These are phyloP conservation scores for Trachemys scripta DNA, from an alignment of 2,113 vertebrate genomes.

Conservation along the genomic window DNA sequence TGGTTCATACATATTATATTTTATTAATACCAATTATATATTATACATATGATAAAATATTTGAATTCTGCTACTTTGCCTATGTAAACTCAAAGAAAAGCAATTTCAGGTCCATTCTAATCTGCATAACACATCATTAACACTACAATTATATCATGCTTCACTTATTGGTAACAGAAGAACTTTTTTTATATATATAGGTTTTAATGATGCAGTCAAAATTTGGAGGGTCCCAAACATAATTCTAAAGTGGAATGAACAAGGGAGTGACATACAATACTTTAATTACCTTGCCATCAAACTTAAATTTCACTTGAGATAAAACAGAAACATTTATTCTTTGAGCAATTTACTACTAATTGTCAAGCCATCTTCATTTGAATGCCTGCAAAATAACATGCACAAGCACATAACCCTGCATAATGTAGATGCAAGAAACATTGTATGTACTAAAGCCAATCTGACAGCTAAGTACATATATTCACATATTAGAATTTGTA, in stretches of 20 bases:
- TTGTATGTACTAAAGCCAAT: accelerated
- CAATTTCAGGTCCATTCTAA: not conserved
- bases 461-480: accelerated
- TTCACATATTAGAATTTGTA: not conserved
- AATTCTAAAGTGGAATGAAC: accelerated
- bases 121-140: not conserved
- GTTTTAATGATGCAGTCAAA: not conserved
- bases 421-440: not conserved
- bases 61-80: not conserved
- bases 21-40: not conserved
- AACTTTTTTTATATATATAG: not conserved
- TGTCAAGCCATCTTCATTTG: not conserved
- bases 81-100: not conserved
- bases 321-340: not conserved
- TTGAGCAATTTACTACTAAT: not conserved
- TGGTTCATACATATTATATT: too few relatives aligned
- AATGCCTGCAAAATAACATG: not conserved
- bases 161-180: not conserved
- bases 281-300: accelerated
- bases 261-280: not conserved
- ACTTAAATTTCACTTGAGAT: not conserved
- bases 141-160: not conserved
- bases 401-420: accelerated
- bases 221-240: not conserved
- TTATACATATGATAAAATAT: not conserved